These are phyloP conservation scores for Drosophila ercepeae DNA, from an alignment of 1,140 invertebrate genomes.

Conservation along the genomic window DNA sequence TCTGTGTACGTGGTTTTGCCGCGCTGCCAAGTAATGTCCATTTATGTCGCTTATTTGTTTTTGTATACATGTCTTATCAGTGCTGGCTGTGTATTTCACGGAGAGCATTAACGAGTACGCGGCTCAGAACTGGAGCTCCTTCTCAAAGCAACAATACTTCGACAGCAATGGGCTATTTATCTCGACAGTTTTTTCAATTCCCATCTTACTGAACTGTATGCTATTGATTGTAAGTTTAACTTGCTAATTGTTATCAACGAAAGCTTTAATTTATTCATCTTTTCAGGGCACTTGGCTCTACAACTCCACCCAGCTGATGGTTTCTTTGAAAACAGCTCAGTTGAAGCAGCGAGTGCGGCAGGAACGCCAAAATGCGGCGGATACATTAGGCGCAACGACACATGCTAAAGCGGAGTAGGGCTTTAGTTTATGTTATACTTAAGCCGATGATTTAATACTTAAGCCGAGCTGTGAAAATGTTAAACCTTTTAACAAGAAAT, in stretches of 20 bases:
- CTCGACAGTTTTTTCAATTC: conserved; percentile 95
- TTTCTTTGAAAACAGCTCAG: conserved; percentile 91
- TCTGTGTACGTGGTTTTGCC: conserved; percentile 87
- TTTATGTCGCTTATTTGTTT: background rate
- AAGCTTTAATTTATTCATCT: background rate
- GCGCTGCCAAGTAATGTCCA: background rate
- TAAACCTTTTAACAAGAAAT: background rate
- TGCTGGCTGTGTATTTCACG: conserved; percentile 93
- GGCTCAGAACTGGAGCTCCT: conserved; percentile 92
- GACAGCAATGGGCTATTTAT: conserved; percentile 96
- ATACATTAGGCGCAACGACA: background rate
- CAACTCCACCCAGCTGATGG: conserved; percentile 93
- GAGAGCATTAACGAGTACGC: conserved; percentile 95
- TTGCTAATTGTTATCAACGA: background rate
- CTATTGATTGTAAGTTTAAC: conserved; percentile 93
- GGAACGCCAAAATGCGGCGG: conserved; percentile 10
- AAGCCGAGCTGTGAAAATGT: conserved; percentile 22
- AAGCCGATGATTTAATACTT: background rate
- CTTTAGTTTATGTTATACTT: background rate
- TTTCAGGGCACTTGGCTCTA: conserved; percentile 92
- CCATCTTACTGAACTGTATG: conserved; percentile 95
- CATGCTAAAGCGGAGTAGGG: conserved; percentile 38
- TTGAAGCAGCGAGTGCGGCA: conserved; percentile 85
- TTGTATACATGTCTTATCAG: conserved; percentile 83
- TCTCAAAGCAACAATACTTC: conserved; percentile 96